phyloP scores from a whole-genome alignment of 2,113 vertebrate genomes.

The Protomyctophum bolini region DNA sequence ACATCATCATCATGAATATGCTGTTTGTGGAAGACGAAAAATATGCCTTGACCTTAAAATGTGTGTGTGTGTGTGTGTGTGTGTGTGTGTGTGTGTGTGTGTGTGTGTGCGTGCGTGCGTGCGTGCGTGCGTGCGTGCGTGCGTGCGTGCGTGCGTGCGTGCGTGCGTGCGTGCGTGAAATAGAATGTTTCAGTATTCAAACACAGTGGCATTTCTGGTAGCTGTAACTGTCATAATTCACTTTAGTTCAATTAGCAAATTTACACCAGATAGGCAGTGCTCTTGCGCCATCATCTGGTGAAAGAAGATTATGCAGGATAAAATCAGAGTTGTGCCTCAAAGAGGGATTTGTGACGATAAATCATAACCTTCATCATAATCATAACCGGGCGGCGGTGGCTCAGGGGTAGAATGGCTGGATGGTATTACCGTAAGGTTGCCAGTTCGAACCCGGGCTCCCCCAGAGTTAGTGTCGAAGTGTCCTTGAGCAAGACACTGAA shows the following conservation, averaged over 20 bases:
- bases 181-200: too few relatives aligned
- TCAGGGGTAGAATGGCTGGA: too few relatives aligned
- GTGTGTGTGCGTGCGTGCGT: background rate
- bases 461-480: too few relatives aligned
- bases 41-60: too few relatives aligned
- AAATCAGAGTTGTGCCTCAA: conserved; percentile 31
- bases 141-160: too few relatives aligned
- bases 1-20: background rate
- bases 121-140: too few relatives aligned
- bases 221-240: background rate
- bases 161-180: too few relatives aligned
- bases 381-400: too few relatives aligned
- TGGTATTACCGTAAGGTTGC: too few relatives aligned
- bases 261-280: background rate
- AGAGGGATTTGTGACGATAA: conserved; percentile 37
- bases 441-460: too few relatives aligned
- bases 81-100: conserved; percentile 22
- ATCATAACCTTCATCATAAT: conserved; percentile 8
- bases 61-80: too few relatives aligned
- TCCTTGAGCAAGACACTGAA: too few relatives aligned
- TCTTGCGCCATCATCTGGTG: conserved; percentile 30
- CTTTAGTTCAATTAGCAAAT: background rate
- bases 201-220: background rate
- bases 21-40: background rate
- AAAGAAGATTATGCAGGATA: background rate